Percentiles rank a stretch among this genome's conserved stretches.
These are phyloP conservation scores for Drosophila parvula DNA, from an alignment of 1,140 invertebrate species.

Conservation along the genomic window DNA sequence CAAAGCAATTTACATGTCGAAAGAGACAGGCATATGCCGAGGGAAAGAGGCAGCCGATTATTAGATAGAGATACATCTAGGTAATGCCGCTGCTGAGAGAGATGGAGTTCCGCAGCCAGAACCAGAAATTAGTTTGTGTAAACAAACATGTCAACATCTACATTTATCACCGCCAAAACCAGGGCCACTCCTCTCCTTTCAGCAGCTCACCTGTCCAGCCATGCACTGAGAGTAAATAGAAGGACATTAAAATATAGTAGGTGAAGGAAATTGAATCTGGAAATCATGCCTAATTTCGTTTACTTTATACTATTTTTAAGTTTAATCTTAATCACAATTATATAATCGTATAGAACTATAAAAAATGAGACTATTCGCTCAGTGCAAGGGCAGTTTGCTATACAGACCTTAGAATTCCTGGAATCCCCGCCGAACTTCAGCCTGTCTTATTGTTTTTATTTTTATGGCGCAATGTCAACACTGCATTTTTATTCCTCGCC, in stretches of 20 bases:
- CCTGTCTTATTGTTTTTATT: conserved; percentile 55
- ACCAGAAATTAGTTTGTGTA: conserved; percentile 73
- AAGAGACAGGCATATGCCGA: conserved; percentile 40
- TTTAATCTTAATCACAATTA: too few species aligned
- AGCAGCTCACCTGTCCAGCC: conserved; percentile 38
- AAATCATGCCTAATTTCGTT: neutral
- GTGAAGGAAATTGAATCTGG: neutral
- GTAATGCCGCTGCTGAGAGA: conserved; percentile 20
- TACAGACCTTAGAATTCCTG: conserved; percentile 41
- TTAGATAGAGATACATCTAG: conserved; percentile 49
- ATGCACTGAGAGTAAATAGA: conserved; percentile 7
- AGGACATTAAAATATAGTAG: neutral
- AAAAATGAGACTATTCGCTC: neutral
- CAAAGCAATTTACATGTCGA: conserved; percentile 48
- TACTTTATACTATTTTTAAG: neutral
- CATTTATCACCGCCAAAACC: conserved; percentile 35
- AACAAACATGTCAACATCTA: conserved; percentile 76
- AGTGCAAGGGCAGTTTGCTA: conserved; percentile 31
- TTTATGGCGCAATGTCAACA: conserved; percentile 80
- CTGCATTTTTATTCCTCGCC: conserved; percentile 61
- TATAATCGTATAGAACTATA: too few species aligned
- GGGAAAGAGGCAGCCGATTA: conserved; percentile 27
- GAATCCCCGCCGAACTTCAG: conserved; percentile 21
- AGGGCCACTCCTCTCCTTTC: conserved; percentile 30
- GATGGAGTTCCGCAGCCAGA: conserved; percentile 25